Evolutionary conservation across 2,888 invertebrate genomes (phyloP).

Genomic region (Epirrhoe tristata): DNA sequence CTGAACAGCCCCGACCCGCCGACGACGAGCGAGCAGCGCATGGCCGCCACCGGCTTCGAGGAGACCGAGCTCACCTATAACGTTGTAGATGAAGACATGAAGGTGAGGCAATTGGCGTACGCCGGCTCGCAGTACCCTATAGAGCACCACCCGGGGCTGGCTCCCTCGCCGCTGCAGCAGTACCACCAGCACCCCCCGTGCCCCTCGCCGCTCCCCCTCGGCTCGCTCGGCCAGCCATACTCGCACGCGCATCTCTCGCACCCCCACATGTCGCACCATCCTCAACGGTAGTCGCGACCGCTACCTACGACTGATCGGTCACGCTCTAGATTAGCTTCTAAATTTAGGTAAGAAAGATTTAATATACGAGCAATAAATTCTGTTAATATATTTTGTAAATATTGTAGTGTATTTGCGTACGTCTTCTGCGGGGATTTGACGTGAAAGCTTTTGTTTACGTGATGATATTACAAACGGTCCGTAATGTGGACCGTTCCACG

Average conservation of each 20-base stretch:
- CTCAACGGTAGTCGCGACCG: slow-evolving; percentile 89
- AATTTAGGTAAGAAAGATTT: slow-evolving; percentile 67
- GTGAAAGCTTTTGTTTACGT: slow-evolving; percentile 58
- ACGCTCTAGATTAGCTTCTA: slow-evolving; percentile 73
- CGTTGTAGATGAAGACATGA: slow-evolving; percentile 97
- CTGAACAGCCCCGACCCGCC: slow-evolving; percentile 98
- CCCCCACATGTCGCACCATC: slow-evolving; percentile 91
- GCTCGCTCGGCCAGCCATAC: slow-evolving; percentile 81
- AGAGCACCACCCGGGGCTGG: slow-evolving; percentile 87
- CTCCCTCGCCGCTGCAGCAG: slow-evolving; percentile 88
- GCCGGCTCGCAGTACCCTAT: slow-evolving; percentile 90
- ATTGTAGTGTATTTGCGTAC: slow-evolving; percentile 61
- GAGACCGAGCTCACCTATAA: slow-evolving; percentile 99
- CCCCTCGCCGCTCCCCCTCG: slow-evolving; percentile 90
- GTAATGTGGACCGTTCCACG: slow-evolving; percentile 52
- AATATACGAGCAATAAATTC: slow-evolving; percentile 71
- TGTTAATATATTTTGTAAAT: slow-evolving; percentile 78
- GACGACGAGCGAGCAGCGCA: slow-evolving; percentile 95
- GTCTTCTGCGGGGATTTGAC: slow-evolving; percentile 65
- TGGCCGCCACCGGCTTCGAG: slow-evolving; percentile 99
- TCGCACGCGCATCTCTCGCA: slow-evolving; percentile 86
- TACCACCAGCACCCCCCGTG: slow-evolving; percentile 91
- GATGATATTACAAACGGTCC: slow-evolving; percentile 54
- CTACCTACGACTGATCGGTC: slow-evolving; percentile 56
- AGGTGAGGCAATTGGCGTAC: slow-evolving; percentile 98